Evolutionary conservation across 2,888 invertebrate genomes (phyloP), one percentile per base, ranked within the genome.

Genomic region (Noctua pronuba): DNA sequence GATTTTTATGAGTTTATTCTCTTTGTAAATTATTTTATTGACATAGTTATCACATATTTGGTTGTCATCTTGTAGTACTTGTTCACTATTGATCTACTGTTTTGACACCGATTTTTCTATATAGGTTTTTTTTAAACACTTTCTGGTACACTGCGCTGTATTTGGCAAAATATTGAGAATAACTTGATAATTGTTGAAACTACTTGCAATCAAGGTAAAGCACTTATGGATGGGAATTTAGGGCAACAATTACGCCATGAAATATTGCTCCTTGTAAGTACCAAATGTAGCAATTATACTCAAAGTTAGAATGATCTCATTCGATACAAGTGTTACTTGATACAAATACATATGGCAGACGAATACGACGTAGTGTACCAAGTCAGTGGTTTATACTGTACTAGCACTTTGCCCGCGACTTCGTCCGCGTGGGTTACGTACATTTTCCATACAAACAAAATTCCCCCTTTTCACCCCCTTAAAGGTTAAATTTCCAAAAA

Each of bases 1-100:
- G 95, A 95, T 94, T 91, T 88, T 89, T 89, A 91, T 90, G 90
- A 90, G 90, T 92, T 91, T 91, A 90, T 90, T 89, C 90, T 86
- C 91, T 89, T 91, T 95, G 92, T 94, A 93, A 88, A 93, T 92
- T 92, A 89, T 91, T 90, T 90, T 85, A 91, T 90, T 79, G 76
- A 84, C 82, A 81, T 88, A 75, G 86, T 89, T 89, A 91, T 92
- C 92, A 92, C 91, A 92, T 88, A 90, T 92, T 92, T 91, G 78
- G 87, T 89, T 90, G 79, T 85, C 70, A 77, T 88, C 89, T 87
- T 89, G 72, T 88, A 84, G 76, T 82, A 18, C 62, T 74, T 73
- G 11, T 75, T 71, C 49, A 71, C 82, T 85, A 85, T 82, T 75
- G 85, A 88, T 66, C 55, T 91, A 89, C 88, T 90, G 88, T 87